Conservation (phyloP, 2,797 vertebrate genomes). For the Bradypodion ventrale region DNA sequence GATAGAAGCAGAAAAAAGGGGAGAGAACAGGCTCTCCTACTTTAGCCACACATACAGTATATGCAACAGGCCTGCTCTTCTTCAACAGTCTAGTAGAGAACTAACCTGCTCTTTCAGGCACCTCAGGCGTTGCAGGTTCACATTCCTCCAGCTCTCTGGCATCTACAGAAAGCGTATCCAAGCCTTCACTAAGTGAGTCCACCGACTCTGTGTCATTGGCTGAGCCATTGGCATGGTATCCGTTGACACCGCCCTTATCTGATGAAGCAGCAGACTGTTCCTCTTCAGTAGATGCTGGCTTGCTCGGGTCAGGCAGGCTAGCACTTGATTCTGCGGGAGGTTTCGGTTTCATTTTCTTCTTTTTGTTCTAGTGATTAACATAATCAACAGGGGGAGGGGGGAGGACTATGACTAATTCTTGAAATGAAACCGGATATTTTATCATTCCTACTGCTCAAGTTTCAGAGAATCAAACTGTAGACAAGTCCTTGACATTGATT, state of each 20-base stretch:
- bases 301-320: constrained; percentile 60
- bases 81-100: constrained; percentile 40
- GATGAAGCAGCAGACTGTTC: constrained; percentile 66
- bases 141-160: constrained; percentile 86
- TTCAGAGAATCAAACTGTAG: constrained; percentile 42
- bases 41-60: neutral
- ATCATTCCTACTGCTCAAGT: constrained; percentile 15
- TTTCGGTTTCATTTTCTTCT: constrained; percentile 94
- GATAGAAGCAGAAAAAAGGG: neutral
- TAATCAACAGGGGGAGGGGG: neutral
- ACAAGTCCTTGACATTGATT: constrained; percentile 4
- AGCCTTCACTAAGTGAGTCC: constrained; percentile 92
- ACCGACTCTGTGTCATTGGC: constrained; percentile 86
- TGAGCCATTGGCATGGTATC: constrained; percentile 91
- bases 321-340: constrained; percentile 71
- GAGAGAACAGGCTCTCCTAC: neutral
- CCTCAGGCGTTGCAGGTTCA: constrained; percentile 75
- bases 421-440: constrained; percentile 43
- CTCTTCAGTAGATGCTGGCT: constrained; percentile 63
- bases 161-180: constrained; percentile 89
- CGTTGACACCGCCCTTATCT: constrained; percentile 83
- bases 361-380: constrained; percentile 79
- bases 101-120: constrained; percentile 74
- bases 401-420: constrained; percentile 26
- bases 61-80: neutral